Conservation (phyloP, 1,140 invertebrate genomes). For the Calycopis cecrops region DNA sequence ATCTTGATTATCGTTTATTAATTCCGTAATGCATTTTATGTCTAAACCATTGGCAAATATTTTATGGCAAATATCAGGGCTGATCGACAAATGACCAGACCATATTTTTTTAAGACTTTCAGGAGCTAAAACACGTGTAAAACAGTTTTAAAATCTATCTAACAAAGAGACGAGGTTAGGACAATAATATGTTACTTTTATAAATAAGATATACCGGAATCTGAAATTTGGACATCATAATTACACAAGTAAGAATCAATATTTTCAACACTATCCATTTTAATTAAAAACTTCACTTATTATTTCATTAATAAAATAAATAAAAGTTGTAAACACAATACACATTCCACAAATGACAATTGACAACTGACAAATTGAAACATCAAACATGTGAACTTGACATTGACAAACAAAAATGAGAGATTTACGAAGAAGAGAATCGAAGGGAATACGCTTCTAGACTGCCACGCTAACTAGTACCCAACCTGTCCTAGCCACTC, state of each 20-base stretch:
- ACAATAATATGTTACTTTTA: background rate
- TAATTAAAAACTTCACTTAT: background rate
- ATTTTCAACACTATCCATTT: slow-evolving; percentile 8
- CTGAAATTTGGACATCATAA: slow-evolving; percentile 45
- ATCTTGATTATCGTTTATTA: slow-evolving; percentile 13
- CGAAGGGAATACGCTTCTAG: no score
- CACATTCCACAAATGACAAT: no score
- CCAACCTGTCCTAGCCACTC: no score
- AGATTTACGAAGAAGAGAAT: background rate
- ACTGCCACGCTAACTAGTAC: no score
- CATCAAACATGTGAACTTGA: slow-evolving; percentile 1
- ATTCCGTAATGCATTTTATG: background rate
- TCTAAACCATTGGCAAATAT: slow-evolving; percentile 1
- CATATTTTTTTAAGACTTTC: slow-evolving; percentile 5
- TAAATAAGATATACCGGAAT: slow-evolving; percentile 34
- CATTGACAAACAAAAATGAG: background rate
- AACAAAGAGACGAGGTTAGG: no score
- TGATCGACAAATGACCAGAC: background rate
- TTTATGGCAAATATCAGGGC: background rate
- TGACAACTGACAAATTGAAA: no score
- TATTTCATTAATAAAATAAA: background rate
- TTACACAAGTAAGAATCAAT: slow-evolving; percentile 49
- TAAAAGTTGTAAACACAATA: background rate
- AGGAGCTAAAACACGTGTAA: background rate
- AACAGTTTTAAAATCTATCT: background rate